Evolutionary conservation across 2,888 invertebrate genomes (phyloP).

Genomic region (Drymonia ruficornis): DNA sequence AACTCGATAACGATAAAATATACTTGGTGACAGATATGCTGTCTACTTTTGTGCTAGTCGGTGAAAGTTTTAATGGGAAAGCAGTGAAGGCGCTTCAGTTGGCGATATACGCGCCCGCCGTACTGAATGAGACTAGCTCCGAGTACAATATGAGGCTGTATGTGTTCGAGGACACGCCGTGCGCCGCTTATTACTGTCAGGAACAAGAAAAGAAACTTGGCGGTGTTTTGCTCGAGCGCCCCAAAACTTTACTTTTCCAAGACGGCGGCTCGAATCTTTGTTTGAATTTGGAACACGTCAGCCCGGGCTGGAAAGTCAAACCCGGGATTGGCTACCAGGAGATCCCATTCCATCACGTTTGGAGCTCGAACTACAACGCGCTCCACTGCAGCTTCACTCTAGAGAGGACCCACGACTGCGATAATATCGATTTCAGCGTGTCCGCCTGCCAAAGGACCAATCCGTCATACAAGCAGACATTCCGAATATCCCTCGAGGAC

Average conservation of each 20-base stretch:
- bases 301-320: conserved; percentile 95
- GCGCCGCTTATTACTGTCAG: conserved; percentile 94
- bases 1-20: conserved; percentile 94
- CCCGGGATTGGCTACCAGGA: conserved; percentile 95
- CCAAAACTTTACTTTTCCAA: conserved; percentile 94
- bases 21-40: conserved; percentile 96
- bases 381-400: conserved; percentile 96
- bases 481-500: conserved; percentile 78
- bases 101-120: conserved; percentile 93
- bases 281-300: conserved; percentile 94
- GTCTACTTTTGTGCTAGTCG: conserved; percentile 96
- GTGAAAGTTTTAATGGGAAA: conserved; percentile 90
- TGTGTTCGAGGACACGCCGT: conserved; percentile 96
- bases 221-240: conserved; percentile 94
- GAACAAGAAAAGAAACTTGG: conserved; percentile 92
- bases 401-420: conserved; percentile 87
- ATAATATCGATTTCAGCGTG: conserved; percentile 75
- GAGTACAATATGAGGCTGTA: conserved; percentile 96
- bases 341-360: conserved; percentile 95
- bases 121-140: conserved; percentile 88
- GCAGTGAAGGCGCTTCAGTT: conserved; percentile 93
- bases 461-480: conserved; percentile 79
- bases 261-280: conserved; percentile 95
- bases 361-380: conserved; percentile 94
- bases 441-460: conserved; percentile 79